A percentile compares a stretch with the other conserved stretches of the same genome.
Conservation (phyloP, 1,140 invertebrate species). For the Meloidogyne chitwoodi region DNA sequence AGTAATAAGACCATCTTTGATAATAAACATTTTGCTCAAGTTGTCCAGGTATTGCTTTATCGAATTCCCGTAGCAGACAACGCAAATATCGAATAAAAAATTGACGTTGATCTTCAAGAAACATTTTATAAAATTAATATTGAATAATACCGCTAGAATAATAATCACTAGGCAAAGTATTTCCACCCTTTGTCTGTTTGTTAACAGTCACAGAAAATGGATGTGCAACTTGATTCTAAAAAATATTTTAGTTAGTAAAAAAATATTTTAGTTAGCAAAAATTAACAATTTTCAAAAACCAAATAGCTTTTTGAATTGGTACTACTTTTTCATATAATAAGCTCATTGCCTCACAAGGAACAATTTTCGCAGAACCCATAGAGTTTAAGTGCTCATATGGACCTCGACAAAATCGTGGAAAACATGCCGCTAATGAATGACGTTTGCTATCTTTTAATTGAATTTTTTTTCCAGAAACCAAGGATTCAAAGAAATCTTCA, state of each 20-base stretch:
- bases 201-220: not conserved
- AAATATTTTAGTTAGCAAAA: not conserved
- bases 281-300: conserved; percentile 44
- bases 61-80: conserved; percentile 25
- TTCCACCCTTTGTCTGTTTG: conserved; percentile 24
- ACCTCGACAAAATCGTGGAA: conserved; percentile 24
- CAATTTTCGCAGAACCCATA: not conserved
- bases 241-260: no score
- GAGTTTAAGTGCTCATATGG: conserved; percentile 5
- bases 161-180: conserved; percentile 21
- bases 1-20: conserved; percentile 47
- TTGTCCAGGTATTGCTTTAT: conserved; percentile 22
- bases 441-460: conserved; percentile 21
- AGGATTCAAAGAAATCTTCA: conserved; percentile 32
- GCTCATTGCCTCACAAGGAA: conserved; percentile 39
- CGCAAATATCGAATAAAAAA: conserved; percentile 36
- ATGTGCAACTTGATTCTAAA: conserved; percentile 34
- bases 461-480: conserved; percentile 29
- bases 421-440: conserved; percentile 27
- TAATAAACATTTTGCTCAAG: conserved; percentile 31
- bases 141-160: conserved; percentile 10
- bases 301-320: conserved; percentile 40
- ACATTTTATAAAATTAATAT: not conserved
- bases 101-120: conserved; percentile 32
- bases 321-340: conserved; percentile 37